These are phyloP conservation scores for Xiphydria camelus DNA, from an alignment of 2,888 invertebrate species.

Conservation along the genomic window DNA sequence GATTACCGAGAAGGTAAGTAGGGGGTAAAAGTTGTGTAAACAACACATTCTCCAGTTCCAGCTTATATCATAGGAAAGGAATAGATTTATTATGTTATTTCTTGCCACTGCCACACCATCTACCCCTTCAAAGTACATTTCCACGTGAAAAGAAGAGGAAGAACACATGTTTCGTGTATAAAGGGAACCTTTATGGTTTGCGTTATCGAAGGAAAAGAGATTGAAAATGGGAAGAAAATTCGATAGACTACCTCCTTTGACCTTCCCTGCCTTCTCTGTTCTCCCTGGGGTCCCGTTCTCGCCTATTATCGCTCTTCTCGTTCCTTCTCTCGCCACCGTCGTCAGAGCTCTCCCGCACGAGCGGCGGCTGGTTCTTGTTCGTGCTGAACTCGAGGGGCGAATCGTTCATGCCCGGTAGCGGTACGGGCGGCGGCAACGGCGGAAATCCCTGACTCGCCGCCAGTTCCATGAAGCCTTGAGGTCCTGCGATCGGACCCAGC, in stretches of 20 bases:
- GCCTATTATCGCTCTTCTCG: slow-evolving; percentile 51
- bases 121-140: too few relatives aligned
- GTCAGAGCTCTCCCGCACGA: slow-evolving; percentile 56
- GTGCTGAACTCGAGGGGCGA: slow-evolving; percentile 67
- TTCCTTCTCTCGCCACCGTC: slow-evolving; percentile 45
- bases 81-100: too few relatives aligned
- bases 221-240: slow-evolving; percentile 4
- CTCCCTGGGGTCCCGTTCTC: slow-evolving; percentile 54
- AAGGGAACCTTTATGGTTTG: too few relatives aligned
- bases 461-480: slow-evolving; percentile 55
- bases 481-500: slow-evolving; percentile 45
- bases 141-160: too few relatives aligned
- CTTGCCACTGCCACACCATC: too few relatives aligned
- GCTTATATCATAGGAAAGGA: too few relatives aligned
- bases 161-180: too few relatives aligned
- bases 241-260: slow-evolving; percentile 46
- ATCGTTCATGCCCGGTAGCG: slow-evolving; percentile 63
- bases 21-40: too few relatives aligned
- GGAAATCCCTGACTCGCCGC: slow-evolving; percentile 53
- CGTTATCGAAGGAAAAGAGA: too few relatives aligned
- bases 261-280: slow-evolving; percentile 54
- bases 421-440: slow-evolving; percentile 49
- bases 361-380: slow-evolving; percentile 65
- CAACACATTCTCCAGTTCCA: too few relatives aligned
- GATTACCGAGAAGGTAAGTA: too few relatives aligned